phyloP scores from a whole-genome alignment of 2,113 vertebrate genomes.

The Hypomesus transpacificus region DNA sequence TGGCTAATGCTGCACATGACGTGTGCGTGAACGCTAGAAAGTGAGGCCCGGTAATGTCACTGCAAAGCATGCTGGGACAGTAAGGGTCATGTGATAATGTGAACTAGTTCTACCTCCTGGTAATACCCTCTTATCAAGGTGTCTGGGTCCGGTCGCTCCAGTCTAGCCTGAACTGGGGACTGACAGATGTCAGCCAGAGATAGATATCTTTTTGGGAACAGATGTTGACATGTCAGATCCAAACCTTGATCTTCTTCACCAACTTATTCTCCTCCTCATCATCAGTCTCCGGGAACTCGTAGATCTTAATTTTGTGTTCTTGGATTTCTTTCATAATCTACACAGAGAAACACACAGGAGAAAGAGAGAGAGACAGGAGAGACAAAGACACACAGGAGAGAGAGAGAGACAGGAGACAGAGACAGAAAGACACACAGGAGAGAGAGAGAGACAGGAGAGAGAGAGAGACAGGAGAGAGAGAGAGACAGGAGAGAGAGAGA shows the following conservation, averaged over 20 bases:
- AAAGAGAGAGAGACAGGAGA: conserved; percentile 1
- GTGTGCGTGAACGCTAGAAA: background rate
- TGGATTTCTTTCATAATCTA: conserved; percentile 98
- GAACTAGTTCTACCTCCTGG: conserved; percentile 6
- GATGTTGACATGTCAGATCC: background rate
- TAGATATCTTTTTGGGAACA: too few relatives aligned
- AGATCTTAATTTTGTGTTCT: conserved; percentile 97
- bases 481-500: background rate
- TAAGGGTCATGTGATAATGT: background rate
- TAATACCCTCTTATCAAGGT: background rate
- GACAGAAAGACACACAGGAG: background rate
- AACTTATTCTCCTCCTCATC: conserved; percentile 96
- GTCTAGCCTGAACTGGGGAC: background rate
- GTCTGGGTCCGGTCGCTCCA: background rate
- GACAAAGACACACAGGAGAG: background rate
- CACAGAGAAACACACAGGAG: conserved; percentile 22
- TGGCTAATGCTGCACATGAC: too few relatives aligned
- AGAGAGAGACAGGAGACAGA: background rate
- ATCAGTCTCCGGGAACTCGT: conserved; percentile 94
- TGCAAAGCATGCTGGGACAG: background rate
- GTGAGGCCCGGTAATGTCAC: background rate
- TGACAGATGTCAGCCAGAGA: background rate
- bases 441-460: background rate
- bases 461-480: background rate
- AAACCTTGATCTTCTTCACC: conserved; percentile 92